phyloP scores from a whole-genome alignment of 2,888 invertebrate genomes.

The Drosophila peninsularis region DNA sequence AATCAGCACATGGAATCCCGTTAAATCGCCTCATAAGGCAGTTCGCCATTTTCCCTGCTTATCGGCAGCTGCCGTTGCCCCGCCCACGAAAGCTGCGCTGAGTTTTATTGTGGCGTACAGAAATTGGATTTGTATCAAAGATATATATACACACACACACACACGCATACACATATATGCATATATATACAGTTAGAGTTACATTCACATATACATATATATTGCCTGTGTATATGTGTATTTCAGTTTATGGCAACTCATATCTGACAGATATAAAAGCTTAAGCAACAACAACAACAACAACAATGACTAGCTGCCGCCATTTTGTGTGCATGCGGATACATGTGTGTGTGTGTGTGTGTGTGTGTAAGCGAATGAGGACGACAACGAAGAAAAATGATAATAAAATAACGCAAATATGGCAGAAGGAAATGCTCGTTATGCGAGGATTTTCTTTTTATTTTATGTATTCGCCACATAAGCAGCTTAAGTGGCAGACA shows the following conservation, averaged over 20 bases:
- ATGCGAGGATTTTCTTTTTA: slow-evolving; percentile 77
- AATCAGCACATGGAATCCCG: slow-evolving; percentile 79
- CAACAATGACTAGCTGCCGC: slow-evolving; percentile 30
- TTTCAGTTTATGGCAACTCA: slow-evolving; percentile 80
- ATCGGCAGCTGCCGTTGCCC: slow-evolving; percentile 56
- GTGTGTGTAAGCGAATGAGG: slow-evolving; percentile 47
- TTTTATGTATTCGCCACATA: slow-evolving; percentile 80
- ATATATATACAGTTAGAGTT: slow-evolving; percentile 3
- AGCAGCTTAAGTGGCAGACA: slow-evolving; percentile 78
- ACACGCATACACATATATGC: slow-evolving; percentile 28
- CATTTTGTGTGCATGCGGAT: slow-evolving; percentile 41
- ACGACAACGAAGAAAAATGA: slow-evolving; percentile 70
- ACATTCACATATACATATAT: slow-evolving; percentile 16
- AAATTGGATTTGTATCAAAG: slow-evolving; percentile 80
- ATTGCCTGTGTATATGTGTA: slow-evolving; percentile 32
- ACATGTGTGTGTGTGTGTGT: background rate
- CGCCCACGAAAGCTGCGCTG: slow-evolving; percentile 51
- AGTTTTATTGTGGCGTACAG: slow-evolving; percentile 71
- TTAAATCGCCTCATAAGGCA: slow-evolving; percentile 81
- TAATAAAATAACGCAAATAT: slow-evolving; percentile 83
- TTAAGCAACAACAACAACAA: slow-evolving; percentile 11
- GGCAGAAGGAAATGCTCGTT: slow-evolving; percentile 80
- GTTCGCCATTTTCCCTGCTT: slow-evolving; percentile 76
- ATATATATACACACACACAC: slow-evolving; percentile 18
- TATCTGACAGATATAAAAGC: slow-evolving; percentile 79